These are phyloP conservation scores for Meteorus sp. DNA, from an alignment of 1,140 invertebrate genomes.

Conservation along the genomic window DNA sequence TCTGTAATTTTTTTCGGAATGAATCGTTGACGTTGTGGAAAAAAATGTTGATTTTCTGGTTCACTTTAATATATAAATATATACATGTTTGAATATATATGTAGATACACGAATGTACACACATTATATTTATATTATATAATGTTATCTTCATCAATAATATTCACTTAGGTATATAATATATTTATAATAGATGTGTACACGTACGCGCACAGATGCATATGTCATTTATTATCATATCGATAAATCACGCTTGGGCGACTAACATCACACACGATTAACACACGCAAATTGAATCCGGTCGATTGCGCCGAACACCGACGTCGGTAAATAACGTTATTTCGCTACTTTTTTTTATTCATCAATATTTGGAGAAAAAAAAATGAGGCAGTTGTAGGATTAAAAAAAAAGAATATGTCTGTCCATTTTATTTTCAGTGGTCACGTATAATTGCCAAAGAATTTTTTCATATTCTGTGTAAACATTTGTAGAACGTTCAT, in stretches of 20 bases:
- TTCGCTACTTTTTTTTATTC: background rate
- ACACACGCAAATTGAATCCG: slow-evolving; percentile 28
- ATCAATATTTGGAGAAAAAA: background rate
- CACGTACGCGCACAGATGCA: slow-evolving; percentile 30
- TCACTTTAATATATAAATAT: too few species aligned
- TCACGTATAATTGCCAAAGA: too few species aligned
- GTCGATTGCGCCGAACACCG: slow-evolving; percentile 22
- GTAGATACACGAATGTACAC: background rate
- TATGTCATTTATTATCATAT: slow-evolving; percentile 1
- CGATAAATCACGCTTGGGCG: slow-evolving; percentile 35
- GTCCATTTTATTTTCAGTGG: too few species aligned
- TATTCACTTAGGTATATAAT: background rate
- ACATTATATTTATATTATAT: background rate
- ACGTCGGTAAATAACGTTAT: slow-evolving; percentile 14
- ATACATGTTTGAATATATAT: background rate
- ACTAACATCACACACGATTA: slow-evolving; percentile 34
- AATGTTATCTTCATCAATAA: background rate
- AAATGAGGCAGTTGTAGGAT: too few species aligned
- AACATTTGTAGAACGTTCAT: background rate
- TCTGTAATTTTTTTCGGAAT: too few species aligned
- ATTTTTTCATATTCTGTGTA: too few species aligned
- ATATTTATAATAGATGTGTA: slow-evolving; percentile 28
- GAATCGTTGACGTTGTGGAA: too few species aligned
- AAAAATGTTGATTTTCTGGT: too few species aligned
- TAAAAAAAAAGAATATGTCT: too few species aligned